A percentile compares a stretch with the other conserved stretches of the same genome.
phyloP scores from a whole-genome alignment of 2,888 invertebrate species.

The Napeogenes sylphis region DNA sequence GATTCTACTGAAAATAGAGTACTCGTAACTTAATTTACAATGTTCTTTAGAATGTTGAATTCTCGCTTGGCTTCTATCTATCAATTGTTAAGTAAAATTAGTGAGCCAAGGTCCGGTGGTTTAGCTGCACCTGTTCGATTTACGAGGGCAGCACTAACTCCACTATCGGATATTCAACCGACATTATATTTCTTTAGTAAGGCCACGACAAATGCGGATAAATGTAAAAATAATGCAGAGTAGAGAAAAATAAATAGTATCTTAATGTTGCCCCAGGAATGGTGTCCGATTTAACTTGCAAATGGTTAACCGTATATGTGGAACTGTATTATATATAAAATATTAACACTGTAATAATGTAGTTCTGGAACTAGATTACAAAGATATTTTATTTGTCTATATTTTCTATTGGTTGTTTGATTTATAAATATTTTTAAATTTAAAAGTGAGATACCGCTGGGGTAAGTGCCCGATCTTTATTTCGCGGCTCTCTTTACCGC shows the following conservation, averaged over 20 bases:
- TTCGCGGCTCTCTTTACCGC: constrained; percentile 53
- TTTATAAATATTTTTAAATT: neutral
- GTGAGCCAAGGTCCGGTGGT: constrained; percentile 27
- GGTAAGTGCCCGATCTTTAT: constrained; percentile 13
- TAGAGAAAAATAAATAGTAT: no score
- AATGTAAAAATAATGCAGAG: neutral
- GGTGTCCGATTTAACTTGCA: no score
- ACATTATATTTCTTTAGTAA: constrained; percentile 31
- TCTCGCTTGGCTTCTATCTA: neutral
- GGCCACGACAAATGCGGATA: constrained; percentile 28
- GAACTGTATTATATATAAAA: no score
- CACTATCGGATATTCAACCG: constrained; percentile 32
- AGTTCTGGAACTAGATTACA: no score
- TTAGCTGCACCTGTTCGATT: constrained; percentile 29
- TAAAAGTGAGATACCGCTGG: no score
- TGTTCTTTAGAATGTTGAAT: neutral
- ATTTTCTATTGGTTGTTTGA: neutral
- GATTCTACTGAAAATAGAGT: neutral
- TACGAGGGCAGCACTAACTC: constrained; percentile 31
- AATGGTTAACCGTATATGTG: no score
- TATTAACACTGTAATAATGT: no score
- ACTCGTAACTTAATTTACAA: neutral
- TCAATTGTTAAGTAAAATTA: constrained; percentile 28
- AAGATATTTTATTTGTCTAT: no score
- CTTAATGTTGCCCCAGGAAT: no score